These are phyloP conservation scores for Zaprionus vittiger DNA, from an alignment of 1,140 invertebrate genomes.

Conservation along the genomic window DNA sequence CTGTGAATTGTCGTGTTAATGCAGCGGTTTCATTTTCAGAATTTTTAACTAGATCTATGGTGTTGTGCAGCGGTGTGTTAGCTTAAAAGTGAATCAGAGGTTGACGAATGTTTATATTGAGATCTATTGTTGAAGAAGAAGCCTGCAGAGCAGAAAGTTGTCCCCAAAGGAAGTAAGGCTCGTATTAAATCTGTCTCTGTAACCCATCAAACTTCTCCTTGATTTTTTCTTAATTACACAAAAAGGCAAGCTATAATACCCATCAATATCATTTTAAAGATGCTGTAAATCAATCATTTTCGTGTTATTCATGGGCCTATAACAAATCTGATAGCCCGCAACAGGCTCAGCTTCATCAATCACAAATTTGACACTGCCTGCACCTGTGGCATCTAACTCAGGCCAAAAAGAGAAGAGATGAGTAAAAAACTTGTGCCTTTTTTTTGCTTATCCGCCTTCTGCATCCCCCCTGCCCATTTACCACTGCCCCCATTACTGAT, in stretches of 20 bases:
- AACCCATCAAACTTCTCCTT: no score
- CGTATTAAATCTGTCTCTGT: not conserved
- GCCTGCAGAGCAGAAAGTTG: not conserved
- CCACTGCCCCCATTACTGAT: constrained; percentile 51
- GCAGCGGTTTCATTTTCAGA: constrained; percentile 29
- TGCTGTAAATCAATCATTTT: constrained; percentile 28
- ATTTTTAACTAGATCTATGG: not conserved
- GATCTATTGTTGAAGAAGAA: not conserved
- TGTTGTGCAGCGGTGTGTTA: not conserved
- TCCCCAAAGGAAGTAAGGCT: not conserved
- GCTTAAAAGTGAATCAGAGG: not conserved
- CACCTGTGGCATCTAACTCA: constrained; percentile 63
- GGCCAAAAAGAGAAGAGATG: not conserved
- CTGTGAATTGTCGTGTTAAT: constrained; percentile 62
- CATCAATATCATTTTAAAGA: constrained; percentile 1
- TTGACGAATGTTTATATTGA: not conserved
- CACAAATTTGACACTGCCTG: constrained; percentile 65
- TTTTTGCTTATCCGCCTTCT: not conserved
- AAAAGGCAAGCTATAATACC: not conserved
- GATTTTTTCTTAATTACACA: constrained; percentile 5
- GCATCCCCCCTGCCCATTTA: not conserved
- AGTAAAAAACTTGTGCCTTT: not conserved
- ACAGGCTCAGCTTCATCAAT: constrained; percentile 54
- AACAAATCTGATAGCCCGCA: constrained; percentile 57
- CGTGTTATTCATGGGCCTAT: constrained; percentile 12